Conservation (phyloP, 2,888 invertebrate genomes). For the Mayetiola destructor region DNA sequence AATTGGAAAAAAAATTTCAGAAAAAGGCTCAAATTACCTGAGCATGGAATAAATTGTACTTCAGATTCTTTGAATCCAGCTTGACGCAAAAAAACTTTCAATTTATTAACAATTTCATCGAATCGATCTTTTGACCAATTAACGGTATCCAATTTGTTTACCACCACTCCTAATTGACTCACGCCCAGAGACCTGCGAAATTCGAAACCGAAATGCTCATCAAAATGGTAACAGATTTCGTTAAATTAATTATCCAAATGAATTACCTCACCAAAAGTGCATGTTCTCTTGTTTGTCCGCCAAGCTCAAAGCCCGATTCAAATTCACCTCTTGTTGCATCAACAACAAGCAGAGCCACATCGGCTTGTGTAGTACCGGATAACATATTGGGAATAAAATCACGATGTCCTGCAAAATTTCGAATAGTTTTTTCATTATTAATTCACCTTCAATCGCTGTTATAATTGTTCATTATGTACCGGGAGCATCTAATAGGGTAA, state of each 20-base stretch:
- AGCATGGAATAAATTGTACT: constrained; percentile 84
- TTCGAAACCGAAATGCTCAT: background rate
- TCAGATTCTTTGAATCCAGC: constrained; percentile 81
- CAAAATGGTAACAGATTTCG: background rate
- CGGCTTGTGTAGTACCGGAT: constrained; percentile 94
- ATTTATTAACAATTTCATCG: constrained; percentile 70
- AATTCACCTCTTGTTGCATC: constrained; percentile 96
- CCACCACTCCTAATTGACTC: constrained; percentile 81
- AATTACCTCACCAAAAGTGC: constrained; percentile 66
- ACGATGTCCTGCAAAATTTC: too few species aligned
- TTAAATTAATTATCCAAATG: background rate
- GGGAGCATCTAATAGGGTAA: constrained; percentile 88
- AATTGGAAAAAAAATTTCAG: too few species aligned
- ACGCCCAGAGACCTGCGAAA: constrained; percentile 60
- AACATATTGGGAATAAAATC: constrained; percentile 99
- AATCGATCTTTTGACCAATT: constrained; percentile 86
- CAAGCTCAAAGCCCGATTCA: constrained; percentile 95
- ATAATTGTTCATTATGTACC: too few species aligned
- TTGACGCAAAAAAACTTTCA: constrained; percentile 72
- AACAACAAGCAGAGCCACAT: constrained; percentile 90
- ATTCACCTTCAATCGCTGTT: too few species aligned
- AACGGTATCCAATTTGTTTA: constrained; percentile 95
- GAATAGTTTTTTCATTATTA: too few species aligned
- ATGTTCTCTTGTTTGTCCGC: constrained; percentile 96
- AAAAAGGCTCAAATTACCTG: too few species aligned